A percentile compares a stretch with the other conserved stretches of the same genome.
These are phyloP conservation scores for Macropis europaea DNA, from an alignment of 2,888 invertebrate genomes.

Conservation along the genomic window DNA sequence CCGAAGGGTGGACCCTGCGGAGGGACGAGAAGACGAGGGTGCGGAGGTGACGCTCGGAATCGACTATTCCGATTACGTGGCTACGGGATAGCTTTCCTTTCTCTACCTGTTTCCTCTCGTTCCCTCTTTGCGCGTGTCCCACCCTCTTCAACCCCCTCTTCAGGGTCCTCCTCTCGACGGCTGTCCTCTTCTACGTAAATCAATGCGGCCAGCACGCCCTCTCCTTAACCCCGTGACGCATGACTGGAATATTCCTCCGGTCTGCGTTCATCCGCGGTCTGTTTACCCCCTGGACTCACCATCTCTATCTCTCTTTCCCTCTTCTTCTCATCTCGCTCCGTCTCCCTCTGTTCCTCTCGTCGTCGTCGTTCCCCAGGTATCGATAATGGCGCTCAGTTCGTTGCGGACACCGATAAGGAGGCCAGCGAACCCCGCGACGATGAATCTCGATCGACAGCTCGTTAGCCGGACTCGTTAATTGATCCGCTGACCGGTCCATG, in stretches of 20 bases:
- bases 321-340: neutral
- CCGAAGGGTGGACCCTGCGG: slow-evolving; percentile 30
- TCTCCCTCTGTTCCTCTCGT: neutral
- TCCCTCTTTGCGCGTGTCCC: slow-evolving; percentile 4
- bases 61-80: slow-evolving; percentile 77
- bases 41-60: slow-evolving; percentile 54
- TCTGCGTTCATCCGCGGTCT: slow-evolving; percentile 53
- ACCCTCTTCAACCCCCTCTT: neutral
- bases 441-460: slow-evolving; percentile 17
- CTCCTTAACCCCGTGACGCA: slow-evolving; percentile 69
- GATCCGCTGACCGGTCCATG: too few species aligned
- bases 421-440: neutral
- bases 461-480: slow-evolving; percentile 24
- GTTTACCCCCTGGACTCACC: slow-evolving; percentile 49
- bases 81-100: slow-evolving; percentile 69
- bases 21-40: too few species aligned
- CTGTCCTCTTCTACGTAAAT: slow-evolving; percentile 67
- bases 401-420: neutral
- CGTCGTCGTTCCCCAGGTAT: slow-evolving; percentile 9
- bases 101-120: slow-evolving; percentile 11
- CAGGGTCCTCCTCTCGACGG: slow-evolving; percentile 22
- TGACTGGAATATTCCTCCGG: slow-evolving; percentile 64
- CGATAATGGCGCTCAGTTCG: slow-evolving; percentile 15
- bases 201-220: slow-evolving; percentile 71
- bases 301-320: slow-evolving; percentile 7